Percentiles rank a stretch among this genome's conserved stretches.
These are phyloP conservation scores for Autographa pulchrina DNA, from an alignment of 2,888 invertebrate species.

Conservation along the genomic window DNA sequence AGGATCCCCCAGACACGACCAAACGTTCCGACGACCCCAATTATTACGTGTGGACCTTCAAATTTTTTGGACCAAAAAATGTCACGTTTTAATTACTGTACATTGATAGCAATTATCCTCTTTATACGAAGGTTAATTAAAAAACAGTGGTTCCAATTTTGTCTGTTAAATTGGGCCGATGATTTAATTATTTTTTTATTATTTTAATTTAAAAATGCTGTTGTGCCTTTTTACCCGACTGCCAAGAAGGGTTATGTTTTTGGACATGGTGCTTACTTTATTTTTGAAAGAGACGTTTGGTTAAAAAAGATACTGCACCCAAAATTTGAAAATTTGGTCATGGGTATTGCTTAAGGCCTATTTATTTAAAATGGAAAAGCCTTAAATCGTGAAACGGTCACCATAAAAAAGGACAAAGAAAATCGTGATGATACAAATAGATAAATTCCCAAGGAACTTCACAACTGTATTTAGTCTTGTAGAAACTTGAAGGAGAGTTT, in stretches of 20 bases:
- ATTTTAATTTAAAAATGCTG: background rate
- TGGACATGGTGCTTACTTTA: background rate
- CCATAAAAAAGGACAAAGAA: background rate
- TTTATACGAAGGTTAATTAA: conserved; percentile 49
- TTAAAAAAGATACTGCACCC: background rate
- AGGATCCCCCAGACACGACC: conserved; percentile 13
- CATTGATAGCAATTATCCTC: conserved; percentile 52
- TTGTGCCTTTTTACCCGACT: no score
- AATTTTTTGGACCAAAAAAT: conserved; percentile 35
- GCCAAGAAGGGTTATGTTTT: no score
- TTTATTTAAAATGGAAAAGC: background rate
- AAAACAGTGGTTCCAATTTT: conserved; percentile 21
- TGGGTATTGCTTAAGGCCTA: background rate
- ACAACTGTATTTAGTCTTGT: conserved; percentile 1
- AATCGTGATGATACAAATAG: background rate
- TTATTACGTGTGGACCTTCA: conserved; percentile 43
- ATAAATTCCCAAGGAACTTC: background rate
- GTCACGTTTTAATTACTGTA: conserved; percentile 48
- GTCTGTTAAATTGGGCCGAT: conserved; percentile 27
- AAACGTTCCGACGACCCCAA: conserved; percentile 29
- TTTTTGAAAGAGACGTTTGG: background rate
- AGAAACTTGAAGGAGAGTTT: conserved; percentile 4
- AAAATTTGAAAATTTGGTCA: background rate
- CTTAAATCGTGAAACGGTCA: background rate
- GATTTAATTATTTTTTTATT: conserved; percentile 6